These are phyloP conservation scores for Phyto melanocephala DNA, from an alignment of 2,888 invertebrate genomes.

Conservation along the genomic window DNA sequence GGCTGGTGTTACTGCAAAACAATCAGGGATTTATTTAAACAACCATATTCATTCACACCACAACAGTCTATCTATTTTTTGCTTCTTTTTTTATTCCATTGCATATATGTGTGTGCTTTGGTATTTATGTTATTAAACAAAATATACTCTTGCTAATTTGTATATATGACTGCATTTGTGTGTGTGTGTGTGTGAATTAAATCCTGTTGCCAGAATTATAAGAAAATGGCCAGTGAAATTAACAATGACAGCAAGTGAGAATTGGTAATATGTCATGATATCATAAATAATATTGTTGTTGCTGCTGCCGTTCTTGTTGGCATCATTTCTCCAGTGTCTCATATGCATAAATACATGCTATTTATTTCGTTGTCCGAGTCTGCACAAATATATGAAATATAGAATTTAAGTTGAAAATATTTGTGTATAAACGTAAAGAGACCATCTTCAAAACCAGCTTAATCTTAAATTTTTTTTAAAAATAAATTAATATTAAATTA, in stretches of 20 bases:
- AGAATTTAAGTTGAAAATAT: no score
- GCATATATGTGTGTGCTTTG: not conserved
- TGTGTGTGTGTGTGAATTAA: constrained; percentile 22
- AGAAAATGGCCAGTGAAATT: constrained; percentile 32
- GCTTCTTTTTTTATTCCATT: not conserved
- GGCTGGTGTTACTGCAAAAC: constrained; percentile 6
- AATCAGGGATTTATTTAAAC: constrained; percentile 39
- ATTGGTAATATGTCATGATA: constrained; percentile 46
- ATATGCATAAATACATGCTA: no score
- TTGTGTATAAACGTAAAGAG: no score
- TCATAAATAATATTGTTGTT: constrained; percentile 44
- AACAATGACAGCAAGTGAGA: constrained; percentile 24
- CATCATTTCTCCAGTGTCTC: constrained; percentile 3
- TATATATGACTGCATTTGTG: constrained; percentile 5
- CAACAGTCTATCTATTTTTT: not conserved
- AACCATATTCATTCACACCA: not conserved
- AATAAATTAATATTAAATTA: no score
- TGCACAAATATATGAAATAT: no score
- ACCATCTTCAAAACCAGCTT: no score
- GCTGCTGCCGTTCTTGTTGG: not conserved
- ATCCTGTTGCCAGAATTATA: constrained; percentile 32
- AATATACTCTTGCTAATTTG: constrained; percentile 37
- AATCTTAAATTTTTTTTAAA: no score
- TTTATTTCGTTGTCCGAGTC: no score
- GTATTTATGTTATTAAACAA: constrained; percentile 4